Conservation (phyloP, 1,140 invertebrate genomes). For the Pinna nobilis region DNA sequence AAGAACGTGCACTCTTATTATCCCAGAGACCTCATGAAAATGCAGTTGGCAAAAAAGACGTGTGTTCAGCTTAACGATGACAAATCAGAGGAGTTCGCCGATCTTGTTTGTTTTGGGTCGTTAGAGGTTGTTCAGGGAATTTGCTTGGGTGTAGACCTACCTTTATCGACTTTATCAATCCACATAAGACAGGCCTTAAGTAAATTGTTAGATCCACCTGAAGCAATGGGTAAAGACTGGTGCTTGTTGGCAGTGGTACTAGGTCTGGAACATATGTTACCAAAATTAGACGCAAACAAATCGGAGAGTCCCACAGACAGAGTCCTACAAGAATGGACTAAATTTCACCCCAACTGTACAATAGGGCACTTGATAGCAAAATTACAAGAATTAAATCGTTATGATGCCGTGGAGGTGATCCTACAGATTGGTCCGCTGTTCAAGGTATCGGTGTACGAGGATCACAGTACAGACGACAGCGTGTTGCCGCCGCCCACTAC, state of each 20-base stretch:
- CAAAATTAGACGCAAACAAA: constrained; percentile 75
- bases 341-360: constrained; percentile 70
- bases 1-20: constrained; percentile 79
- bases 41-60: constrained; percentile 57
- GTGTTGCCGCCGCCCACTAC: constrained; percentile 46
- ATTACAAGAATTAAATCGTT: constrained; percentile 76
- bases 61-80: constrained; percentile 75
- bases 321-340: constrained; percentile 76
- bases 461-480: constrained; percentile 64
- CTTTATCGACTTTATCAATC: constrained; percentile 77
- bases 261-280: constrained; percentile 79
- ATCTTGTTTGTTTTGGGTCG: constrained; percentile 83
- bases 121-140: constrained; percentile 74
- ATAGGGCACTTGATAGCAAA: constrained; percentile 76
- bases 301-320: constrained; percentile 75
- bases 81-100: constrained; percentile 81
- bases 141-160: constrained; percentile 76
- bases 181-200: constrained; percentile 76
- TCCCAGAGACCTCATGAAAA: constrained; percentile 79
- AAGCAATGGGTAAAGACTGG: constrained; percentile 88
- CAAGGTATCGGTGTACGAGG: constrained; percentile 64
- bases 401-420: constrained; percentile 77
- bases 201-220: constrained; percentile 84
- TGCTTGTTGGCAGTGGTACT: constrained; percentile 86
- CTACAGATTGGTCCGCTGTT: constrained; percentile 75